These are phyloP conservation scores for Pachydiplax longipennis DNA, from an alignment of 2,888 invertebrate genomes.

Conservation along the genomic window DNA sequence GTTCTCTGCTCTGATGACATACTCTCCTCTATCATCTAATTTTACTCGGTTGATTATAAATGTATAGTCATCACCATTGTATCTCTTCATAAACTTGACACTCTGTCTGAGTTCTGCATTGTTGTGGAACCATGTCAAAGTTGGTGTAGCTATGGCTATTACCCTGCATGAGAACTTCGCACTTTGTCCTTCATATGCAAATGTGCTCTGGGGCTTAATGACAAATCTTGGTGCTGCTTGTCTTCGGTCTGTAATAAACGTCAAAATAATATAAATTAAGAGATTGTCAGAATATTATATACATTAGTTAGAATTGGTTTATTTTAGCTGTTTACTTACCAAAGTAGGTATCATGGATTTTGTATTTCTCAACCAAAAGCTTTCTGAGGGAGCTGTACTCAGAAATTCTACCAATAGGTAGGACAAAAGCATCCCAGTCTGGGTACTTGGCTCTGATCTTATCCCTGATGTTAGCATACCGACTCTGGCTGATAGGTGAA, in stretches of 20 bases:
- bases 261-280: not conserved
- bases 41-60: constrained; percentile 97
- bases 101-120: constrained; percentile 93
- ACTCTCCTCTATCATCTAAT: constrained; percentile 95
- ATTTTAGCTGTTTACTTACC: constrained; percentile 65
- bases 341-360: constrained; percentile 94
- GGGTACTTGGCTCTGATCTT: constrained; percentile 83
- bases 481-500: constrained; percentile 78
- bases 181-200: constrained; percentile 96
- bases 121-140: constrained; percentile 94
- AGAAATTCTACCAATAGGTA: constrained; percentile 95
- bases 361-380: constrained; percentile 93
- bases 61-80: constrained; percentile 94
- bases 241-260: constrained; percentile 75
- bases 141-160: constrained; percentile 92
- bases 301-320: not conserved
- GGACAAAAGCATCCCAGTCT: constrained; percentile 81
- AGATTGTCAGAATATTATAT: not conserved
- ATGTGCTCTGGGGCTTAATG: constrained; percentile 93
- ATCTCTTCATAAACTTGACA: constrained; percentile 99
- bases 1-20: constrained; percentile 95
- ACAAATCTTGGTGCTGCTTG: constrained; percentile 99
- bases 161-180: constrained; percentile 97
- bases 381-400: constrained; percentile 97
- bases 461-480: constrained; percentile 88